A percentile compares a stretch with the other conserved stretches of the same genome.
Evolutionary conservation across 2,888 invertebrate species (phyloP).

Genomic region (Mythimna vitellina): DNA sequence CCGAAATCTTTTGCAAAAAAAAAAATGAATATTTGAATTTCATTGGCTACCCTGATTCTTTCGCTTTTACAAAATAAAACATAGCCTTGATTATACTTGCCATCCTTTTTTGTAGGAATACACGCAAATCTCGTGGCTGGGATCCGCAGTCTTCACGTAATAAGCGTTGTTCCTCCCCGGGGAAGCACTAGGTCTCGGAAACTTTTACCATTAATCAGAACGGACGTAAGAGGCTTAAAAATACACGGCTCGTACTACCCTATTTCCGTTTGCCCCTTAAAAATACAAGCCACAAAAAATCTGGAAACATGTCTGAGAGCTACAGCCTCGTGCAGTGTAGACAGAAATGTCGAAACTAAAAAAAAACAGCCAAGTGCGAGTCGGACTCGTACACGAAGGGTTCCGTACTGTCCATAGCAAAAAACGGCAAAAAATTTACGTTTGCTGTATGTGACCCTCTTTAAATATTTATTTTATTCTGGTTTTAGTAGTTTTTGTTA

Average conservation of each 20-base stretch:
- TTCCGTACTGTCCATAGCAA: too few species aligned
- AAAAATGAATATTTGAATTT: too few species aligned
- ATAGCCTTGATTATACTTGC: neutral
- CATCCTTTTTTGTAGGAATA: neutral
- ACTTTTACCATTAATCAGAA: constrained; percentile 38
- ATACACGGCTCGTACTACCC: constrained; percentile 12
- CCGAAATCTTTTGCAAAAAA: too few species aligned
- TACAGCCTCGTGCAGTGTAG: neutral
- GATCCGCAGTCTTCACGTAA: constrained; percentile 27
- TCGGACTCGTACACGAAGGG: too few species aligned
- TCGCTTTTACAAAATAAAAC: too few species aligned
- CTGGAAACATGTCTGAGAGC: neutral
- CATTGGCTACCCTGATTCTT: too few species aligned
- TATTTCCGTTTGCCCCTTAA: constrained; percentile 4
- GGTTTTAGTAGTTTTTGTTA: too few species aligned
- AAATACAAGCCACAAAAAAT: constrained; percentile 4
- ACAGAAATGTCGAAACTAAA: constrained; percentile 1
- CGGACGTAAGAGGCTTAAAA: constrained; percentile 50
- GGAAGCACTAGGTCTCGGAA: constrained; percentile 31
- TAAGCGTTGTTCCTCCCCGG: constrained; percentile 25
- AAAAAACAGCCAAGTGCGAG: neutral
- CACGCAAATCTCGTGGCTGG: constrained; percentile 8
- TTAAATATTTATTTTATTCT: too few species aligned
- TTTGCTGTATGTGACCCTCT: too few species aligned
- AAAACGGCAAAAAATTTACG: too few species aligned